Percentiles rank a stretch among this genome's conserved stretches.
Conservation (phyloP, 2,113 vertebrate species). For the Protomyctophum bolini region DNA sequence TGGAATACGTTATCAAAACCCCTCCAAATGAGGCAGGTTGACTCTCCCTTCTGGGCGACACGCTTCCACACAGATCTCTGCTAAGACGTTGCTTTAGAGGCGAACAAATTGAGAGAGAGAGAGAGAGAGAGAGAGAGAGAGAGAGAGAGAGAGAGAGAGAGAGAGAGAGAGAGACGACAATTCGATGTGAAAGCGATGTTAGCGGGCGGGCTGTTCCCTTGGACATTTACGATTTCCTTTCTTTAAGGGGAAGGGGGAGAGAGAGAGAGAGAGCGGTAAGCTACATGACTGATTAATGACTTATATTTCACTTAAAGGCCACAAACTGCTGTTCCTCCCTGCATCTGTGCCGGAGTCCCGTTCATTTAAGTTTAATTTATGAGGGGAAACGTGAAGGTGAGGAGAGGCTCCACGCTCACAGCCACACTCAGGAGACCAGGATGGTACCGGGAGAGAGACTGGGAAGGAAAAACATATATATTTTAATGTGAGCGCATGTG, state of each 20-base stretch:
- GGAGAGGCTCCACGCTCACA: slow-evolving; percentile 47
- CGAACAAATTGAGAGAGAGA: not conserved
- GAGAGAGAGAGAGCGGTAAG: slow-evolving; percentile 42
- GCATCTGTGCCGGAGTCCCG: slow-evolving; percentile 23
- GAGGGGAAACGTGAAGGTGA: slow-evolving; percentile 71
- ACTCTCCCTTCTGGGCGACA: too few species aligned
- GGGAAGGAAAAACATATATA: slow-evolving; percentile 32
- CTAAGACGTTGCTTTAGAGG: too few species aligned
- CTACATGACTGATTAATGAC: slow-evolving; percentile 80
- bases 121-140: not conserved
- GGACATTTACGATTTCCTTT: slow-evolving; percentile 66
- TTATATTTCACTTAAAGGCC: slow-evolving; percentile 73
- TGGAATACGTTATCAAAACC: too few species aligned
- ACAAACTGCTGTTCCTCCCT: slow-evolving; percentile 50
- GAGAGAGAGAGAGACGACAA: not conserved
- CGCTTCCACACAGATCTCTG: too few species aligned
- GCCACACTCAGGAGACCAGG: slow-evolving; percentile 64
- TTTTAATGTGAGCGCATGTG: not conserved
- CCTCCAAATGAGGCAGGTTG: too few species aligned
- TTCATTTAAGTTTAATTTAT: slow-evolving; percentile 77
- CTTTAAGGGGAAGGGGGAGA: slow-evolving; percentile 56
- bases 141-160: not conserved
- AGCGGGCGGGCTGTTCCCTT: slow-evolving; percentile 53
- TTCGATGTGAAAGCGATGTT: slow-evolving; percentile 53
- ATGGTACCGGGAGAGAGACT: slow-evolving; percentile 66